phyloP scores from a whole-genome alignment of 2,888 invertebrate species.

The Graphium colonna region DNA sequence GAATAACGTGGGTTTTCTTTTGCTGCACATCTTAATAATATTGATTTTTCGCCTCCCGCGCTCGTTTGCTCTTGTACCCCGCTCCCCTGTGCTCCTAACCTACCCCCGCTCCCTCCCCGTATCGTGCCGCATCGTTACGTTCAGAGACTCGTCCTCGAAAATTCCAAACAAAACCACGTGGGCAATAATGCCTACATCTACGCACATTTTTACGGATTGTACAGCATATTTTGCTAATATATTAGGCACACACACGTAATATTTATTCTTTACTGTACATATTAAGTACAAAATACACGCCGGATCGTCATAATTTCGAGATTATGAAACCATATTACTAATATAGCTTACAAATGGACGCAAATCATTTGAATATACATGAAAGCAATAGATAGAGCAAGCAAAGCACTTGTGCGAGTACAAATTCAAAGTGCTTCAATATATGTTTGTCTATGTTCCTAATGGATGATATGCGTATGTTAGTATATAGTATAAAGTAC shows the following conservation, averaged over 20 bases:
- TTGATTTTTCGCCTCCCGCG: conserved; percentile 52
- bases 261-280: no score
- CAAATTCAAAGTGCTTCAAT: background rate
- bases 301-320: no score
- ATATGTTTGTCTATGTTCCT: background rate
- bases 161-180: conserved; percentile 50
- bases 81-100: conserved; percentile 21
- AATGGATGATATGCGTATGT: conserved; percentile 7
- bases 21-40: conserved; percentile 44
- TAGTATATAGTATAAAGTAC: conserved; percentile 11
- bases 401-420: background rate
- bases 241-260: no score
- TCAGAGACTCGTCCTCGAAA: conserved; percentile 34
- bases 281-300: no score
- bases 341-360: no score
- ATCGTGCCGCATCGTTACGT: conserved; percentile 28
- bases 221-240: no score
- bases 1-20: conserved; percentile 21
- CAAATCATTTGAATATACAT: background rate
- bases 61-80: conserved; percentile 37
- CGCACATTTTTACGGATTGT: conserved; percentile 13
- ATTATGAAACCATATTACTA: no score
- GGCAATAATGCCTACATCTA: conserved; percentile 24
- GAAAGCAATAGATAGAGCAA: background rate
- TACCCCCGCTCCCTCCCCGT: conserved; percentile 31